These are phyloP conservation scores for Liparis tanakae DNA, from an alignment of 2,797 vertebrate genomes.

Conservation along the genomic window DNA sequence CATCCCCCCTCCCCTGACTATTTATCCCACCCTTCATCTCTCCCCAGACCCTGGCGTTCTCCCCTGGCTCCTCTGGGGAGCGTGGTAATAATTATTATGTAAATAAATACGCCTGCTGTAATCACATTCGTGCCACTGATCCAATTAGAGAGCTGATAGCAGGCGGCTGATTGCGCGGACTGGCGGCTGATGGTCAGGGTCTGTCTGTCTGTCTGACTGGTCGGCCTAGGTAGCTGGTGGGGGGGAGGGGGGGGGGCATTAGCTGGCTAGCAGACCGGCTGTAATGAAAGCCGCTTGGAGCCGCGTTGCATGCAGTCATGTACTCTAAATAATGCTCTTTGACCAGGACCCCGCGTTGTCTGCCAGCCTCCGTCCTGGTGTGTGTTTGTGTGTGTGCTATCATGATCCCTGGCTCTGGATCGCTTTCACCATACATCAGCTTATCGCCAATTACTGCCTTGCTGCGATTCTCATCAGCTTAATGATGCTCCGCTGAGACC, in stretches of 20 bases:
- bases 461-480: constrained; percentile 80
- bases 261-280: constrained; percentile 54
- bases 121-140: constrained; percentile 89
- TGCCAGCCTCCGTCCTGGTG: constrained; percentile 61
- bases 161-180: constrained; percentile 77
- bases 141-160: constrained; percentile 85
- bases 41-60: constrained; percentile 59
- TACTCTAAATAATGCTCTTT: constrained; percentile 75
- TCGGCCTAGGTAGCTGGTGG: constrained; percentile 49
- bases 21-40: constrained; percentile 69
- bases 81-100: constrained; percentile 90
- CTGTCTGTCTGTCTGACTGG: constrained; percentile 75
- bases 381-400: constrained; percentile 53
- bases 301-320: constrained; percentile 68
- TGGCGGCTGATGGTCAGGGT: constrained; percentile 83
- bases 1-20: constrained; percentile 1
- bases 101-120: constrained; percentile 89
- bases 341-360: constrained; percentile 68
- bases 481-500: constrained; percentile 78
- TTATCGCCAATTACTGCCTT: constrained; percentile 80
- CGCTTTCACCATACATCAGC: constrained; percentile 80
- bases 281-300: constrained; percentile 75
- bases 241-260: constrained; percentile 47
- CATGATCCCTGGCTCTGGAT: constrained; percentile 76
- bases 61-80: constrained; percentile 79